Conservation (phyloP, 2,113 vertebrate genomes). For the Notarius quadriscutis region DNA sequence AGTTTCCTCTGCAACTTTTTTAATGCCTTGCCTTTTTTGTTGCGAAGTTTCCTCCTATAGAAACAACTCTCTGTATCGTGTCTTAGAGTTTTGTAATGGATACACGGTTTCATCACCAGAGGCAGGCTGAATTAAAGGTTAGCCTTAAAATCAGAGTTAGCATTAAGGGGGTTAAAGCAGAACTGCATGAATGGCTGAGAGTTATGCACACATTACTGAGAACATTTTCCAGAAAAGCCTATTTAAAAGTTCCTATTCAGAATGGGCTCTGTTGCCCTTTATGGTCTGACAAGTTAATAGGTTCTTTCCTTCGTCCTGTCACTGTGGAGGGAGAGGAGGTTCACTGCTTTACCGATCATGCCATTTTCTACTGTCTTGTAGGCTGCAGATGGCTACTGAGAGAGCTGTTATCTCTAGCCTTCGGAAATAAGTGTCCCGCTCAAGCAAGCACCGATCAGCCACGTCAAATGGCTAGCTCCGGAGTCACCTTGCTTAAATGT, state of each 20-base stretch:
- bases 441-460: slow-evolving; percentile 45
- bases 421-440: slow-evolving; percentile 51
- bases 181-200: slow-evolving; percentile 7
- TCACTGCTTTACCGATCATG: slow-evolving; percentile 43
- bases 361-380: slow-evolving; percentile 57
- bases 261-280: slow-evolving; percentile 52
- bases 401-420: slow-evolving; percentile 54
- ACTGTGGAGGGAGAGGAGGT: slow-evolving; percentile 22
- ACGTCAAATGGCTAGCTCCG: slow-evolving; percentile 33
- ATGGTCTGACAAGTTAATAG: slow-evolving; percentile 53
- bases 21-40: slow-evolving; percentile 38
- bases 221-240: slow-evolving; percentile 38
- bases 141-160: neutral
- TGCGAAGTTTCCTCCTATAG: slow-evolving; percentile 26
- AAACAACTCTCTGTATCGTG: slow-evolving; percentile 24
- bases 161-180: neutral
- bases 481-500: slow-evolving; percentile 39
- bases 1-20: slow-evolving; percentile 44
- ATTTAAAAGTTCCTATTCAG: slow-evolving; percentile 32
- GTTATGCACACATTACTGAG: slow-evolving; percentile 16
- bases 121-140: neutral
- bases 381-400: slow-evolving; percentile 51
- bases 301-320: slow-evolving; percentile 41
- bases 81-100: neutral
- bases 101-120: neutral